Conservation (phyloP, 1,140 invertebrate genomes). For the Micrasema minimum region DNA sequence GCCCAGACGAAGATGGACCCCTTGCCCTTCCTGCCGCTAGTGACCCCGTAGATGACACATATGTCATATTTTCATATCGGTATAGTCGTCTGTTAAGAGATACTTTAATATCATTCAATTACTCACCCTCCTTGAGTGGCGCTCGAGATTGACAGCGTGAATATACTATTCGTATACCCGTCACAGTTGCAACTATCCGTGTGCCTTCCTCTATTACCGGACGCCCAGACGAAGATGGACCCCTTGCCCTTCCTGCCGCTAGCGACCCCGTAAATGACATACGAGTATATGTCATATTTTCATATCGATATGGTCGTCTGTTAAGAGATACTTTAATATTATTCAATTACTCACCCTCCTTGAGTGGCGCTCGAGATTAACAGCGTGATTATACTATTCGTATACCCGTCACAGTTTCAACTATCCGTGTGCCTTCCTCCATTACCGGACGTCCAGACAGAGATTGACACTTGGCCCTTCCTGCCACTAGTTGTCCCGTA, state of each 20-base stretch:
- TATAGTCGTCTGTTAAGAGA: too few species aligned
- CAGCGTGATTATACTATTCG: slow-evolving; percentile 97
- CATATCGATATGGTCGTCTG: too few species aligned
- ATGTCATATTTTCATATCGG: too few species aligned
- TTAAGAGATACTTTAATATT: too few species aligned
- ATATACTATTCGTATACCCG: slow-evolving; percentile 99
- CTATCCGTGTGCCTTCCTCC: slow-evolving; percentile 94
- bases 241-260: slow-evolving; percentile 94
- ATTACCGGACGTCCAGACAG: slow-evolving; percentile 98
- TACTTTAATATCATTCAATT: too few species aligned
- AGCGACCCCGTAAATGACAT: too few species aligned
- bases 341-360: slow-evolving; percentile 78
- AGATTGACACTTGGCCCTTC: slow-evolving; percentile 94
- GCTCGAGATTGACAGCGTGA: slow-evolving; percentile 98
- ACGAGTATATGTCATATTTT: too few species aligned
- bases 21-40: slow-evolving; percentile 91
- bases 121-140: slow-evolving; percentile 92
- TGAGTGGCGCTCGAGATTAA: slow-evolving; percentile 98
- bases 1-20: slow-evolving; percentile 99
- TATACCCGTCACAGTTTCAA: slow-evolving; percentile 99
- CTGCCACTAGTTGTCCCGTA: too few species aligned
- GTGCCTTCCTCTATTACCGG: slow-evolving; percentile 95
- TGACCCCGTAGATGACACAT: too few species aligned
- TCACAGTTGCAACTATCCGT: slow-evolving; percentile 98
- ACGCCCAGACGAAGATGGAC: slow-evolving; percentile 99